Evolutionary conservation across 2,797 vertebrate species (phyloP).

Genomic region (Pangasius mekongensis): DNA sequence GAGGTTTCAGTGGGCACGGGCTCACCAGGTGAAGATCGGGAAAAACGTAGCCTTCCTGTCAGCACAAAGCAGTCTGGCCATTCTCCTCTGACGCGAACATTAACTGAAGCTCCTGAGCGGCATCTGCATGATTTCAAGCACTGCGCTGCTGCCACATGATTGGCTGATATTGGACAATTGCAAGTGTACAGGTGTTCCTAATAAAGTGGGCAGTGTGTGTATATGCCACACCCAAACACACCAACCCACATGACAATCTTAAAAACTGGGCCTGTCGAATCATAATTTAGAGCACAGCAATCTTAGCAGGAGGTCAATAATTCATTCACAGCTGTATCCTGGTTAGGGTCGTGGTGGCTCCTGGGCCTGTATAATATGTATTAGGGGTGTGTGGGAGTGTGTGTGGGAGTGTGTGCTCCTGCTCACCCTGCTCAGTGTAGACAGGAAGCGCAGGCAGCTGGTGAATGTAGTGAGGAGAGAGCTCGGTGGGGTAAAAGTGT

Average conservation of each 20-base stretch:
- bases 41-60: not conserved
- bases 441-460: constrained; percentile 68
- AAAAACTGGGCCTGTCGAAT: not conserved
- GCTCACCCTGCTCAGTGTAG: constrained; percentile 77
- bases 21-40: not conserved
- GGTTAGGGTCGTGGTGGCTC: not conserved
- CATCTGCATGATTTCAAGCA: not conserved
- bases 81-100: not conserved
- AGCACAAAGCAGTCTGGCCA: too few relatives aligned
- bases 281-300: not conserved
- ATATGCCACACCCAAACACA: not conserved
- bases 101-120: not conserved
- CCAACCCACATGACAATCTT: not conserved
- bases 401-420: not conserved
- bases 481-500: constrained; percentile 73
- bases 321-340: not conserved
- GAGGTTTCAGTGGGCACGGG: not conserved
- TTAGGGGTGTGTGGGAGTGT: not conserved
- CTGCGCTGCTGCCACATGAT: not conserved
- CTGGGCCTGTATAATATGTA: not conserved
- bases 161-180: not conserved
- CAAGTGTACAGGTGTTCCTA: not conserved
- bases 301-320: not conserved
- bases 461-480: constrained; percentile 73
- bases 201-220: not conserved